Conservation (phyloP, 2,113 vertebrate genomes). For the Grammomys surdaster region DNA sequence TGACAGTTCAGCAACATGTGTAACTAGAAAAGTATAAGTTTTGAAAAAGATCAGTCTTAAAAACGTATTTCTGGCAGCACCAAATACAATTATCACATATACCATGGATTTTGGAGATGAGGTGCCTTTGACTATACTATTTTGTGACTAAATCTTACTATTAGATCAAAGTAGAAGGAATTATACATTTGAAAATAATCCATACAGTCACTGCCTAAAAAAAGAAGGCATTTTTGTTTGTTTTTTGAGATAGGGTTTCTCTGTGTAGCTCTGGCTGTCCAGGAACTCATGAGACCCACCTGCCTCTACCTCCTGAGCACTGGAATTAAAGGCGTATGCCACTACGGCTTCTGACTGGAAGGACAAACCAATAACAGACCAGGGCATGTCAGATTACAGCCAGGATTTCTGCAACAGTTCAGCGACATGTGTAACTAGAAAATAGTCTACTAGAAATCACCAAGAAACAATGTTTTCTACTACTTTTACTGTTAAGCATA, state of each 20-base stretch:
- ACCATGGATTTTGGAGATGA: background rate
- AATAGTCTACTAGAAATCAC: background rate
- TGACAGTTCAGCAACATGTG: too few relatives aligned
- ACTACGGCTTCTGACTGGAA: background rate
- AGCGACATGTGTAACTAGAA: background rate
- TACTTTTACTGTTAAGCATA: background rate
- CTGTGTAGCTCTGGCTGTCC: background rate
- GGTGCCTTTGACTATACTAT: background rate
- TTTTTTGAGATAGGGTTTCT: background rate
- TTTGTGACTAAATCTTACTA: slow-evolving; percentile 41
- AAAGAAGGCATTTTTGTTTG: background rate
- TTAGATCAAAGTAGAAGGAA: slow-evolving; percentile 9
- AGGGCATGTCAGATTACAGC: background rate
- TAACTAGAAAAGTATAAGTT: background rate
- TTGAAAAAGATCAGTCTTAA: slow-evolving; percentile 38
- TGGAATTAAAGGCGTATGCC: background rate
- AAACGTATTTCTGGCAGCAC: slow-evolving; percentile 13
- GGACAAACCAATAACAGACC: background rate
- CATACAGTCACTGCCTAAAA: slow-evolving; percentile 2
- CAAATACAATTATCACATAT: background rate
- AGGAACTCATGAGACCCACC: background rate
- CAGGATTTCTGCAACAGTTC: slow-evolving; percentile 25
- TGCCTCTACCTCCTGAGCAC: background rate
- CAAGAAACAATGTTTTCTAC: background rate
- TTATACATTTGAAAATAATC: slow-evolving; percentile 43